These are phyloP conservation scores for Nanorana parkeri DNA, from an alignment of 2,113 vertebrate genomes.

Conservation along the genomic window DNA sequence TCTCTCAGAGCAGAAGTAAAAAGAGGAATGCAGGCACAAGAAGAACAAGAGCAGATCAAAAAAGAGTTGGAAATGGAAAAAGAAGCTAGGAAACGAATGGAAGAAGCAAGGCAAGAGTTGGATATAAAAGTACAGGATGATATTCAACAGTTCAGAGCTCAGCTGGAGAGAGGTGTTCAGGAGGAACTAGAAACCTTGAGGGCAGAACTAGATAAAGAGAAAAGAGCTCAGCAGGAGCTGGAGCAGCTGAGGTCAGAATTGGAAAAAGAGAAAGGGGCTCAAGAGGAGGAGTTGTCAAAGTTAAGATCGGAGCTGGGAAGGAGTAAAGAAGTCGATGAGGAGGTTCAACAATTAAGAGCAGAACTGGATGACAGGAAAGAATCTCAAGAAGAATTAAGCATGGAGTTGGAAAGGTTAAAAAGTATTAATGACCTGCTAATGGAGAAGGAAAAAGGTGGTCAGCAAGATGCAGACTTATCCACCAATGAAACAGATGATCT, in stretches of 20 bases:
- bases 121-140: background rate
- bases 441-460: background rate
- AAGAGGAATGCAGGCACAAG: slow-evolving; percentile 41
- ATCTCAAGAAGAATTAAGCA: slow-evolving; percentile 32
- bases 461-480: background rate
- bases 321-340: slow-evolving; percentile 47
- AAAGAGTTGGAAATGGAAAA: background rate
- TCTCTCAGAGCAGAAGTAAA: slow-evolving; percentile 11
- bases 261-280: background rate
- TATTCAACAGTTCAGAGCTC: background rate
- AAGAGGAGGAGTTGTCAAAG: slow-evolving; percentile 52
- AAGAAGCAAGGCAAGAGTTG: background rate
- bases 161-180: background rate
- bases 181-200: slow-evolving; percentile 19
- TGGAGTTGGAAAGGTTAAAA: background rate
- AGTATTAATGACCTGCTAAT: background rate
- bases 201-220: background rate
- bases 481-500: background rate
- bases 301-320: background rate
- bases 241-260: background rate
- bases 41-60: slow-evolving; percentile 59
- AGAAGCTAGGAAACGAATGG: background rate
- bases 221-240: slow-evolving; percentile 9
- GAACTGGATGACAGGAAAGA: background rate
- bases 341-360: slow-evolving; percentile 51